A percentile compares a stretch with the other conserved stretches of the same genome.
Conservation (phyloP, 2,797 vertebrate species). For the Eospalax fontanierii region DNA sequence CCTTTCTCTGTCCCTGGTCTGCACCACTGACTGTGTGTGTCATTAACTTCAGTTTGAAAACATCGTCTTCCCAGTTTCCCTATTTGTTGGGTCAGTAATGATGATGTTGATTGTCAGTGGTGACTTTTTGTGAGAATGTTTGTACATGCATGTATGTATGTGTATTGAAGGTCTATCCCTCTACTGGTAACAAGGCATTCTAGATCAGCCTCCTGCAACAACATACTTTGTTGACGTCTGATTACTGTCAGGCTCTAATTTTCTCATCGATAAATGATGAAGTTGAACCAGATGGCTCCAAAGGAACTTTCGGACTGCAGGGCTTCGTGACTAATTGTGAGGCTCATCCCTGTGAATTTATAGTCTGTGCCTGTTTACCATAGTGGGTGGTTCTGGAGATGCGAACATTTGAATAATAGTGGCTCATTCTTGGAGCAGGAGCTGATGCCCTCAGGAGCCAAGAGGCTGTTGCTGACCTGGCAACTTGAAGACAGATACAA, state of each 20-base stretch:
- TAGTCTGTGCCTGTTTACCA: conserved; percentile 57
- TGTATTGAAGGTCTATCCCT: not conserved
- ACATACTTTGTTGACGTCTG: not conserved
- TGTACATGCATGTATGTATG: not conserved
- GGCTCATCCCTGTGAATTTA: conserved; percentile 34
- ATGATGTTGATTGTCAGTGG: not conserved
- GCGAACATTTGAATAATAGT: conserved; percentile 52
- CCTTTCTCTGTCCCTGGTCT: not conserved
- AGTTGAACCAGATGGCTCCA: conserved; percentile 37
- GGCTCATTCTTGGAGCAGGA: conserved; percentile 26
- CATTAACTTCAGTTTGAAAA: conserved; percentile 15
- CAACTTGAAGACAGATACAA: conserved; percentile 7
- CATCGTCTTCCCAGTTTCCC: not conserved
- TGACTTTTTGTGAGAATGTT: not conserved
- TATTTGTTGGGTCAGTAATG: not conserved
- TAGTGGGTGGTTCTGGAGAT: conserved; percentile 57
- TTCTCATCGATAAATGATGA: conserved; percentile 39
- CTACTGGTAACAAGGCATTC: not conserved
- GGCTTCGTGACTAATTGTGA: conserved; percentile 68
- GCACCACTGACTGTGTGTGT: not conserved
- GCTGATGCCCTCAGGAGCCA: not conserved
- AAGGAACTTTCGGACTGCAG: conserved; percentile 56
- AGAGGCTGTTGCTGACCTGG: not conserved
- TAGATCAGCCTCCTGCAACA: not conserved
- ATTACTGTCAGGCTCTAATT: not conserved